Percentiles rank a stretch among this genome's conserved stretches.
Evolutionary conservation across 1,140 invertebrate species (phyloP).

Genomic region (Pinna nobilis): DNA sequence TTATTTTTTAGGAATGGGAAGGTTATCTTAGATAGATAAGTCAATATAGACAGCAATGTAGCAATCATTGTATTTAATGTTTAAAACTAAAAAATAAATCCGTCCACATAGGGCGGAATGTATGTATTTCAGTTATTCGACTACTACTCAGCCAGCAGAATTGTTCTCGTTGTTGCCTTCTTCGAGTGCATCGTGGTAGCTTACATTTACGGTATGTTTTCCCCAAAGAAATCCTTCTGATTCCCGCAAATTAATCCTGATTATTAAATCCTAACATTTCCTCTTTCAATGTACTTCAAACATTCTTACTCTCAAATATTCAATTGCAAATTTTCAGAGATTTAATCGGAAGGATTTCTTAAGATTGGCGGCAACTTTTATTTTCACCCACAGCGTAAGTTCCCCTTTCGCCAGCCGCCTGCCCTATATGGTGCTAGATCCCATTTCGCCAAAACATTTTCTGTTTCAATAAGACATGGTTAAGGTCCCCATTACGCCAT

Average conservation of each 20-base stretch:
- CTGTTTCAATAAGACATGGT: slow-evolving; percentile 1
- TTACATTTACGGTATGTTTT: slow-evolving; percentile 83
- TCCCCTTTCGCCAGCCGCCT: slow-evolving; percentile 43
- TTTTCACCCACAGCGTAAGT: slow-evolving; percentile 34
- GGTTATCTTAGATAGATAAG: neutral
- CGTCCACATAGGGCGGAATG: slow-evolving; percentile 79
- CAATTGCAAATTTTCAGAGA: neutral
- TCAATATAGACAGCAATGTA: too few species aligned
- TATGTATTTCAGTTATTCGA: slow-evolving; percentile 85
- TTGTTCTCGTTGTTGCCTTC: slow-evolving; percentile 83
- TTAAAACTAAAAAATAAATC: slow-evolving; percentile 45
- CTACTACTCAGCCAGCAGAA: slow-evolving; percentile 83
- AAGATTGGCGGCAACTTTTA: slow-evolving; percentile 36
- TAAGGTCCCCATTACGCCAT: neutral
- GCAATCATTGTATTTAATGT: slow-evolving; percentile 5
- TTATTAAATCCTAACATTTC: too few species aligned
- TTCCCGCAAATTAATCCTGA: neutral
- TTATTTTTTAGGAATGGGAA: neutral
- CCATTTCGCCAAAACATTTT: slow-evolving; percentile 29
- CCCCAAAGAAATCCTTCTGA: slow-evolving; percentile 32
- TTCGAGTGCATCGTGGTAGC: slow-evolving; percentile 84
- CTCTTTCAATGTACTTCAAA: neutral
- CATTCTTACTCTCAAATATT: neutral
- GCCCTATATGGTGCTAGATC: slow-evolving; percentile 19
- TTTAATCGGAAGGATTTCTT: slow-evolving; percentile 2